Evolutionary conservation across 2,888 invertebrate species (phyloP).

Genomic region (Danaus chrysippus): DNA sequence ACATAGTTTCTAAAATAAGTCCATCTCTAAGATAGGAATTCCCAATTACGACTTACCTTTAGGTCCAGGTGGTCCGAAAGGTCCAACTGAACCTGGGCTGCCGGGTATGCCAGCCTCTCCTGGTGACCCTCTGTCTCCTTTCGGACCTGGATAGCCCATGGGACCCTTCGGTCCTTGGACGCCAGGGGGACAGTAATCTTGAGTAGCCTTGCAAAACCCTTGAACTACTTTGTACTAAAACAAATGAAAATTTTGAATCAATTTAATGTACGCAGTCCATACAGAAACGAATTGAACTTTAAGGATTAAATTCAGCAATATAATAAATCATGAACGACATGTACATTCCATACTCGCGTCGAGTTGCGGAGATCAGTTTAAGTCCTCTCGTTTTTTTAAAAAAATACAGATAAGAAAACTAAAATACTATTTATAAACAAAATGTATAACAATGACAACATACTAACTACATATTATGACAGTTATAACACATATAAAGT

Average conservation of each 20-base stretch:
- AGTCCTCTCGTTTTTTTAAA: no score
- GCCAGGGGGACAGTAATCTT: constrained; percentile 87
- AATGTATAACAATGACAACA: no score
- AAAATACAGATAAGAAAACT: no score
- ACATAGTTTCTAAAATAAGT: background rate
- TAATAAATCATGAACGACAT: no score
- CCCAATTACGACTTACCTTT: constrained; percentile 59
- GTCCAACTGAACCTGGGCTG: constrained; percentile 82
- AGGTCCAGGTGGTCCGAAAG: constrained; percentile 81
- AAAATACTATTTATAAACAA: no score
- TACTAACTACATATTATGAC: no score
- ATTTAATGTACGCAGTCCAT: no score
- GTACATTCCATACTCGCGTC: no score
- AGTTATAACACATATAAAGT: no score
- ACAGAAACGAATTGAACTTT: no score
- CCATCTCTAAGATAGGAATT: background rate
- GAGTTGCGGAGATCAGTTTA: no score
- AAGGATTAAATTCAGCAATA: no score
- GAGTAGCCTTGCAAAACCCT: constrained; percentile 90
- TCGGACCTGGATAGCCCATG: constrained; percentile 78
- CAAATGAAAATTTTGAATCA: constrained; percentile 29
- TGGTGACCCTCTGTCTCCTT: constrained; percentile 82
- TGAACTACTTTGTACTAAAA: constrained; percentile 89
- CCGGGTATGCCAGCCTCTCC: constrained; percentile 86
- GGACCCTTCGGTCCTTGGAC: constrained; percentile 82